Evolutionary conservation across 2,888 invertebrate species (phyloP), one percentile per base, ranked within the genome.

Genomic region (Drosophila vallismaia): DNA sequence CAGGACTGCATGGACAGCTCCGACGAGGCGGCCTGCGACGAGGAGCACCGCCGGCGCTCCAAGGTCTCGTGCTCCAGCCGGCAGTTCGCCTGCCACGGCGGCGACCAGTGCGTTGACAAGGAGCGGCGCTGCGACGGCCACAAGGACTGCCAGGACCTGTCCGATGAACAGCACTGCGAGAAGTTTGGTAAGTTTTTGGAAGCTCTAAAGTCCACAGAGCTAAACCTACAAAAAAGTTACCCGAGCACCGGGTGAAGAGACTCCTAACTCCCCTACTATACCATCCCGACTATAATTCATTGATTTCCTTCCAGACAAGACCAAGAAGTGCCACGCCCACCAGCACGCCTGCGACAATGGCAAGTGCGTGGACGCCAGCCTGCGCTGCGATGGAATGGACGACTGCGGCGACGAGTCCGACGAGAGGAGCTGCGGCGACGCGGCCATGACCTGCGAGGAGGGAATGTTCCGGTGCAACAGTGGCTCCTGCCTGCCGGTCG

Each of bases 401-500:
- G 94, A 94, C 78, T 94, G 94, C 68, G 93, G 93, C 0, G 94
- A 94, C 80, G 86, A 90, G 49, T 93, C 93, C 0, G 94, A 94
- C 73, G 94, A 94, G 79, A n/a, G 55, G 0, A 73, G 90, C 24
- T 94, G 94, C 80, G 71, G 94, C 79, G 71, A 79, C 12, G 33
- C 59, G 0, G 38, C 51, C 0, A 40, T 51, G 33, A 38, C 78
- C 0, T 94, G 94, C 80, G 88, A 89, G 3, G 82, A 88, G 0
- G 92, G 92, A 0, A 91, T 92, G 87, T 95, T 93, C 88, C 94
- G 94, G 69, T 97, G 97, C 88, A 91, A 91, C 26, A 93, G 93
- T 71, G 95, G 95, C 0, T 92, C 93, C 19, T 97, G 97, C 86
- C 94, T 97, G 53, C 93, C 94, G 4, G 91, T 93, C 63, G 92